A percentile compares a stretch with the other conserved stretches of the same genome.
These are phyloP conservation scores for Parapsyche elsis DNA, from an alignment of 1,140 invertebrate genomes.

Conservation along the genomic window DNA sequence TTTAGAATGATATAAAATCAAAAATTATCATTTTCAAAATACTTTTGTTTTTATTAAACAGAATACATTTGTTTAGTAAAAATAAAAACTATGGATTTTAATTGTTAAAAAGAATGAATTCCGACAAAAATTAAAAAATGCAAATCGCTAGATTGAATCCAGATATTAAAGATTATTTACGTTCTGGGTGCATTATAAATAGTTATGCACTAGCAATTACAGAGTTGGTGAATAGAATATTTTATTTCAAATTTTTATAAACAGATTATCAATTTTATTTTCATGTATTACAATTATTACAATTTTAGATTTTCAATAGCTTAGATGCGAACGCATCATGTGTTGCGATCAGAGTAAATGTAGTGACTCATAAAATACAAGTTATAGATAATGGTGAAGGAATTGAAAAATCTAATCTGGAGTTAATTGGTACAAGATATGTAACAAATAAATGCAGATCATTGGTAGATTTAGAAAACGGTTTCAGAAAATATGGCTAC, in stretches of 20 bases:
- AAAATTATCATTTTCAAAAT: too few species aligned
- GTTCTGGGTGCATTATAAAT: constrained; percentile 3
- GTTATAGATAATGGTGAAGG: constrained; percentile 73
- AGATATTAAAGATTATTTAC: neutral
- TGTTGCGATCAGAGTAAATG: constrained; percentile 69
- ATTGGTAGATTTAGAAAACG: constrained; percentile 64
- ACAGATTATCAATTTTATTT: neutral
- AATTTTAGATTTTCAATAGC: constrained; percentile 66
- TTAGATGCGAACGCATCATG: constrained; percentile 70
- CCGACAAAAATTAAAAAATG: too few species aligned
- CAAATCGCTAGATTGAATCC: neutral
- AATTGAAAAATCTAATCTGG: constrained; percentile 64
- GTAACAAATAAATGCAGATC: constrained; percentile 71
- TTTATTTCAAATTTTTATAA: neutral
- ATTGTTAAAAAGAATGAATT: too few species aligned
- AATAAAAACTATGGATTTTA: too few species aligned
- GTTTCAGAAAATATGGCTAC: constrained; percentile 68
- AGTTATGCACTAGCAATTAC: constrained; percentile 44
- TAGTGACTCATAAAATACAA: constrained; percentile 68
- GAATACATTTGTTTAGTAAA: too few species aligned
- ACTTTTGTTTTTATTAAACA: too few species aligned
- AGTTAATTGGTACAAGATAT: constrained; percentile 68
- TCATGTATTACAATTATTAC: constrained; percentile 4
- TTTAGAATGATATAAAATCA: too few species aligned
- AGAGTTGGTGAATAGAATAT: constrained; percentile 45